Base-by-base conservation (phyloP, 2,113 vertebrate species). In the Aegithalos caudatus region DNA sequence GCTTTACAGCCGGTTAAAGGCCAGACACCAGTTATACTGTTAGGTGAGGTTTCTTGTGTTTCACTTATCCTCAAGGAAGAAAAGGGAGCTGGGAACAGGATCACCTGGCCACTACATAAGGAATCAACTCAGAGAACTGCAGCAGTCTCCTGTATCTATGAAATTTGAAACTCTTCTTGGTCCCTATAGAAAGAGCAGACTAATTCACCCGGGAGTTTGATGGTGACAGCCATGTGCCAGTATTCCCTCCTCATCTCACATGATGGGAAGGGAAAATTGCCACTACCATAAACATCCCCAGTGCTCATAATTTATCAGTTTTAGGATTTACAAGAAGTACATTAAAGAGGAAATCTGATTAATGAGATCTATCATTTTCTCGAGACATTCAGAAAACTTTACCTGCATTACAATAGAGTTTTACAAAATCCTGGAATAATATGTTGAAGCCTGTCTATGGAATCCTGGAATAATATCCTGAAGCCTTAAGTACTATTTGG, bases 141-240 rank as follows among this genome's bases (percentile, higher is more conserved):
- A 66, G 9, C 24, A 62, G 27, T 19, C 25, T 45, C 29, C 31
- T 66, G 31, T 4, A 3, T 18, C 35, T 9, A 4, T 33, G 16
- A 70, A 42, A 64, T 60, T 27, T 35, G 45, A 81, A 89, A 70
- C 7, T 48, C 27, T 29, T 2, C 21, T 54, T 38, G 16, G 4
- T 60, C 15, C 24, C 44, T 56, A 5, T 6, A 33, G 45, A 80
- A 76, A 40, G 7, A 81, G 9, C 7, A 60, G 8, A 29, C 11
- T 60, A 33, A 35, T 70, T 71, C 17, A 54, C 8, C 7, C 19
- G 10, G 27, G 8, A 81, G 42, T 8, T 3, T 58, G 23, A 72
- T 2, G 6, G 23, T 27, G 33, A 7, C 10, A 81, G 12, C n/a
- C 17, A 2, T 0, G 0, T 47, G 10, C 18, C 33, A 67, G 12